phyloP scores from a whole-genome alignment of 2,797 vertebrate species.

The Threskiornis aethiopicus region DNA sequence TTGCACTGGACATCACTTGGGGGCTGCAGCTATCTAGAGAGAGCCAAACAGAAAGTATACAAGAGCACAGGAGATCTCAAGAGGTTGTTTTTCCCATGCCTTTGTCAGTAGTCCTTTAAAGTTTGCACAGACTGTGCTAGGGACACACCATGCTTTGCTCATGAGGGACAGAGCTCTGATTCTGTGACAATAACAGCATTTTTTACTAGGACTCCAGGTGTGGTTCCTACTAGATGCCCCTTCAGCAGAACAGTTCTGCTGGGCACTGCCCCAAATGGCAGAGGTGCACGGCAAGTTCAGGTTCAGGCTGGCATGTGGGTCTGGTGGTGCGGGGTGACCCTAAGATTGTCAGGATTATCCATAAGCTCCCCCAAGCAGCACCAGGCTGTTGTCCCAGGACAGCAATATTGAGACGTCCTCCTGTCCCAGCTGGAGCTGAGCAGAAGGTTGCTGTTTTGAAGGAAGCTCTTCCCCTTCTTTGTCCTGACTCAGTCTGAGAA shows the following conservation, averaged over 20 bases:
- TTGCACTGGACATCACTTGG: background rate
- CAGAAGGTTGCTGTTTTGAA: background rate
- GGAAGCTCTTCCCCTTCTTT: background rate
- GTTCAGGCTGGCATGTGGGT: background rate
- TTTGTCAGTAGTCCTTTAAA: background rate
- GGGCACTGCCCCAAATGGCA: background rate
- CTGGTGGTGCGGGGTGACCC: background rate
- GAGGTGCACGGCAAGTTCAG: background rate
- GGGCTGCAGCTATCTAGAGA: background rate
- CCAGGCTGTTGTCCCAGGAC: rapidly evolving
- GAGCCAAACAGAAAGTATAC: background rate
- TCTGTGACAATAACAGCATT: background rate
- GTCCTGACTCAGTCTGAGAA: background rate
- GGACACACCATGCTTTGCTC: background rate
- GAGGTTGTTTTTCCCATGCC: background rate
- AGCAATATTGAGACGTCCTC: background rate
- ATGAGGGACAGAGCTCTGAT: background rate
- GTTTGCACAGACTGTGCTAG: background rate
- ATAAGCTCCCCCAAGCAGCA: background rate
- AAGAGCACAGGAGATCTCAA: background rate
- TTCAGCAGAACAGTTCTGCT: background rate
- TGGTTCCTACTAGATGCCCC: background rate
- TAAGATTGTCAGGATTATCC: background rate
- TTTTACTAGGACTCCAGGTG: background rate
- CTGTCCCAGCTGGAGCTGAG: background rate